These are phyloP conservation scores for Neolamprologus devosi DNA, from an alignment of 2,113 vertebrate species.

Conservation along the genomic window DNA sequence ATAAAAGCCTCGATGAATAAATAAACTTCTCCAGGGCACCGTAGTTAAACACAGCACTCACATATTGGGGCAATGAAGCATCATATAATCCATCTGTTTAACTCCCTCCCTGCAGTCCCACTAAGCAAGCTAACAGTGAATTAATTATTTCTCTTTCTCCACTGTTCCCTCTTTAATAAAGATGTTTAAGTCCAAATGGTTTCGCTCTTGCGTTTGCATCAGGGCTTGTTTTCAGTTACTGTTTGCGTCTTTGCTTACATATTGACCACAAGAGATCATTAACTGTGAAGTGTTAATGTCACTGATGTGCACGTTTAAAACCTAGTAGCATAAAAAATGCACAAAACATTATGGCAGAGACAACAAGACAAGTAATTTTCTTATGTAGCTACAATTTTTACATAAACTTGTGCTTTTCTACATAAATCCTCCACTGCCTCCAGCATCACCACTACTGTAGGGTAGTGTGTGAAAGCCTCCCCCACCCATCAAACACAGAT, in stretches of 20 bases:
- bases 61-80: conserved; percentile 5
- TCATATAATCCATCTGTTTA: conserved; percentile 9
- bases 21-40: not conserved
- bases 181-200: not conserved
- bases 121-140: not conserved
- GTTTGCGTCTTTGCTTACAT: not conserved
- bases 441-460: not conserved
- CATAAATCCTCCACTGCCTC: not conserved
- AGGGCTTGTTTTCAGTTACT: not conserved
- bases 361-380: not conserved
- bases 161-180: not conserved
- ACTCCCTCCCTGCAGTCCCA: not conserved
- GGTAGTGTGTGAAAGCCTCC: accelerated
- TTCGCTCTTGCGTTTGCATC: not conserved
- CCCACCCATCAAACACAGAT: not conserved
- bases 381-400: not conserved
- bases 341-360: not conserved
- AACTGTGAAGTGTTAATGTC: not conserved
- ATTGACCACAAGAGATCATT: not conserved
- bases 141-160: not conserved
- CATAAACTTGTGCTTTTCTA: not conserved
- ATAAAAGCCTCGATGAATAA: not conserved
- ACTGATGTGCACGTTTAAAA: not conserved
- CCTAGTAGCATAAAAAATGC: not conserved
- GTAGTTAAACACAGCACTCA: not conserved